phyloP scores from a whole-genome alignment of 1,140 invertebrate species.

The Drosophila neocordata region DNA sequence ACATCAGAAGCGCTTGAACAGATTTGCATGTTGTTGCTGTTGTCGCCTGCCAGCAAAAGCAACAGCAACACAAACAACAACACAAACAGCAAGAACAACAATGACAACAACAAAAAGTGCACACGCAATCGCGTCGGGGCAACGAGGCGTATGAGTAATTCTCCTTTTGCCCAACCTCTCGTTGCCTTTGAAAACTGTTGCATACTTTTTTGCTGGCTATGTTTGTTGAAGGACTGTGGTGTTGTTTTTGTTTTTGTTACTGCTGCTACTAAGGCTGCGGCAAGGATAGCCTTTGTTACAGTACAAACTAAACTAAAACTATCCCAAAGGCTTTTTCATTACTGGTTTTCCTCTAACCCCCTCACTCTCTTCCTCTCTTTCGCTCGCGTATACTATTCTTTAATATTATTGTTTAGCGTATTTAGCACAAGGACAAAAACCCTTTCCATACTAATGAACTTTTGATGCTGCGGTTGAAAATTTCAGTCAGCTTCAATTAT shows the following conservation, averaged over 20 bases:
- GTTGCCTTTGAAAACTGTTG: conserved; percentile 70
- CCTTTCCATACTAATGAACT: conserved; percentile 27
- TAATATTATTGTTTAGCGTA: conserved; percentile 68
- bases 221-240: conserved; percentile 25
- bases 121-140: conserved; percentile 70
- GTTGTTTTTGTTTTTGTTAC: conserved; percentile 24
- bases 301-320: conserved; percentile 61
- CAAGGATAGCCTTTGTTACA: conserved; percentile 62
- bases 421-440: conserved; percentile 65
- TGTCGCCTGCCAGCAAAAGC: conserved; percentile 43
- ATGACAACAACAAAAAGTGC: conserved; percentile 45
- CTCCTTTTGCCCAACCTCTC: background rate
- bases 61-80: conserved; percentile 25
- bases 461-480: conserved; percentile 5
- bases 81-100: background rate
- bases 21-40: conserved; percentile 65
- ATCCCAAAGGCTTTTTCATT: conserved; percentile 79
- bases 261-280: conserved; percentile 22
- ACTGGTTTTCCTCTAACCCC: conserved; percentile 45
- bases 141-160: conserved; percentile 68
- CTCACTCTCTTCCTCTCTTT: conserved; percentile 11
- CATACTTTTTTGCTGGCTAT: conserved; percentile 52
- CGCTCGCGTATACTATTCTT: conserved; percentile 30
- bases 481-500: conserved; percentile 7
- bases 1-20: conserved; percentile 77